Evolutionary conservation across 1,140 invertebrate species (phyloP), one percentile per base, ranked within the genome.

Genomic region (Eurosta solidaginis): DNA sequence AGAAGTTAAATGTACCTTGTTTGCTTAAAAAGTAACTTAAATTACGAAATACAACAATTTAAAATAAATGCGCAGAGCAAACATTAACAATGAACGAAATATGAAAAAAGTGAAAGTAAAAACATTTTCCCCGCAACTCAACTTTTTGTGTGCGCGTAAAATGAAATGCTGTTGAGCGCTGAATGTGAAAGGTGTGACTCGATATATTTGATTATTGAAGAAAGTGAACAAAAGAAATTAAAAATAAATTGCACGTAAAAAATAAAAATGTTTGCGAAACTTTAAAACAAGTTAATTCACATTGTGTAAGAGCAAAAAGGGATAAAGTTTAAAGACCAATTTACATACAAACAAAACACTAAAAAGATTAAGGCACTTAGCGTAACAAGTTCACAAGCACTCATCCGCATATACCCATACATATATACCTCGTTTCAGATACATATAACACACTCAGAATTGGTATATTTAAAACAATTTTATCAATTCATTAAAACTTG

Each of bases 251-350:
- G n/a, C n/a, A 40, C 0, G 59, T 68, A n/a, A 29, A 20, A 68
- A 68, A 27, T 12, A 68, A 36, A 20, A 40, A 17, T 40, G 40
- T 40, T 68, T 40, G 59, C 59, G n/a, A 36, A 68, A 68, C 59
- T 68, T 68, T 68, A 68, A 20, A 68, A 68, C 59, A 68, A 68
- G 59, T 68, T 68, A 40, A 68, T 68, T 29, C 59, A 68, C 36
- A 68, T n/a, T 68, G n/a, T 68, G 59, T 10, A 5, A 40, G 33
- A 68, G 4, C 4, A n/a, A 68, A 20, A 0, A n/a, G n/a, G 14
- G 12, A 59, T 22, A 6, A 20, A 40, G 14, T 33, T 9, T 14
- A 68, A 68, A 36, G 59, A 68, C 7, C 59, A 68, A 20, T 33
- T 68, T 40, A 36, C 20, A 2, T 2, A 40, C 6, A 68, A 20